A percentile compares a stretch with the other conserved stretches of the same genome.
These are phyloP conservation scores for Ectobius pallidus DNA, from an alignment of 2,888 invertebrate species.

Conservation along the genomic window DNA sequence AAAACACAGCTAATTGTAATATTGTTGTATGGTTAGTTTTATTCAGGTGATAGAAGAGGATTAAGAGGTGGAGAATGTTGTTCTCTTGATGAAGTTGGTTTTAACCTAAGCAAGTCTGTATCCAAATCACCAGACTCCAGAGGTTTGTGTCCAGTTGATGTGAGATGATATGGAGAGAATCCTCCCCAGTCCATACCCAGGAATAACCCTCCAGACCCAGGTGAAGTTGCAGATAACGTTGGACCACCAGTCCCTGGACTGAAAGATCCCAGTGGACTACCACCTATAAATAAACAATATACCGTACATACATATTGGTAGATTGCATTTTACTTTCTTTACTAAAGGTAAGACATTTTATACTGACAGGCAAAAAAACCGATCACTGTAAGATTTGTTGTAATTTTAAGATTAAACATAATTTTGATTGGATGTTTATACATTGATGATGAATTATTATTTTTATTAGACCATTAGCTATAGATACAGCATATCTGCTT, in stretches of 20 bases:
- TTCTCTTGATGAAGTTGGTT: constrained; percentile 33
- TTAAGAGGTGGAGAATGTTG: constrained; percentile 30
- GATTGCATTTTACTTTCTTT: background rate
- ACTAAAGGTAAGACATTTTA: too few relatives aligned
- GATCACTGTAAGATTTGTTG: too few relatives aligned
- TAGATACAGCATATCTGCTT: too few relatives aligned
- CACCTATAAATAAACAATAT: constrained; percentile 6
- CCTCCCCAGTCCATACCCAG: constrained; percentile 49
- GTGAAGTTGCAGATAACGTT: constrained; percentile 20
- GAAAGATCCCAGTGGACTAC: constrained; percentile 40
- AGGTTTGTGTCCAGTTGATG: constrained; percentile 33
- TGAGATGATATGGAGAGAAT: constrained; percentile 44
- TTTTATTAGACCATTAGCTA: too few relatives aligned
- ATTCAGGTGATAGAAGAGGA: constrained; percentile 31
- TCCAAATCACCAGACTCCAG: constrained; percentile 38
- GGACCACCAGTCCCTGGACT: constrained; percentile 36
- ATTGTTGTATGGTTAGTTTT: too few relatives aligned
- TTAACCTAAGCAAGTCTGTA: constrained; percentile 38
- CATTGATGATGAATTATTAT: too few relatives aligned
- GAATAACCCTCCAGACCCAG: constrained; percentile 45
- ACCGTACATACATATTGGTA: background rate
- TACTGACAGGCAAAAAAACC: too few relatives aligned
- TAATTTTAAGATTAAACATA: too few relatives aligned
- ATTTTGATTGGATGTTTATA: too few relatives aligned
- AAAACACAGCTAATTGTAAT: too few relatives aligned